Percentiles rank a stretch among this genome's conserved stretches.
These are phyloP conservation scores for Rachycentron canadum DNA, from an alignment of 2,797 vertebrate species.

Conservation along the genomic window DNA sequence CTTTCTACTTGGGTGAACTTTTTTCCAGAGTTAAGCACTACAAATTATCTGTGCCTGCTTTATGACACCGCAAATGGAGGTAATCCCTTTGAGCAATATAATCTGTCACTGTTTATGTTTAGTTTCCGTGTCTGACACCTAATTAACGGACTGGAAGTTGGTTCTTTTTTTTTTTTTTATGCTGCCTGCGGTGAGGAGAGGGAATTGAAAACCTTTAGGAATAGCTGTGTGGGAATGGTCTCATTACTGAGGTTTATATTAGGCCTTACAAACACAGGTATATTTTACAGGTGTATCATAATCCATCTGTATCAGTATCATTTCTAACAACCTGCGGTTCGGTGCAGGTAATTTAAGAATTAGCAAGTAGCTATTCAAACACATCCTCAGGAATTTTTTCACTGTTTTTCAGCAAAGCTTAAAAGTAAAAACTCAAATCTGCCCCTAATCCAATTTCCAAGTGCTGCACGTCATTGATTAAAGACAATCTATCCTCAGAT, in stretches of 20 bases:
- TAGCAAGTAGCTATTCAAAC: constrained; percentile 32
- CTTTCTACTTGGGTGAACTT: constrained; percentile 66
- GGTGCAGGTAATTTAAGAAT: constrained; percentile 37
- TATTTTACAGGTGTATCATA: constrained; percentile 54
- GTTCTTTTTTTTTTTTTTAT: constrained; percentile 63
- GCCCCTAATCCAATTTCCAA: constrained; percentile 63
- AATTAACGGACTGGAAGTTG: constrained; percentile 82
- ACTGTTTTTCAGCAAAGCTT: constrained; percentile 47
- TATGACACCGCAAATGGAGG: constrained; percentile 75
- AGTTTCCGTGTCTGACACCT: constrained; percentile 83
- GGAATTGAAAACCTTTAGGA: constrained; percentile 78
- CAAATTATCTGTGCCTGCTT: constrained; percentile 64
- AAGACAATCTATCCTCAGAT: constrained; percentile 44
- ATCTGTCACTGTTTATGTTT: constrained; percentile 83
- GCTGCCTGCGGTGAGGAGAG: constrained; percentile 64
- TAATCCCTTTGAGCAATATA: constrained; percentile 81
- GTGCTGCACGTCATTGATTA: constrained; percentile 49
- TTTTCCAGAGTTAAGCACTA: constrained; percentile 62
- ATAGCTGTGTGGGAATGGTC: constrained; percentile 68
- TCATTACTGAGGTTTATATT: constrained; percentile 75
- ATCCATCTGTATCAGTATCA: constrained; percentile 64
- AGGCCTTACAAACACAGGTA: constrained; percentile 49
- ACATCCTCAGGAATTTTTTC: constrained; percentile 34
- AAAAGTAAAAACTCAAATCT: constrained; percentile 55
- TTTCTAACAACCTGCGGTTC: constrained; percentile 48